phyloP scores from a whole-genome alignment of 1,140 invertebrate genomes.

The Macrosteles quadrilineatus region DNA sequence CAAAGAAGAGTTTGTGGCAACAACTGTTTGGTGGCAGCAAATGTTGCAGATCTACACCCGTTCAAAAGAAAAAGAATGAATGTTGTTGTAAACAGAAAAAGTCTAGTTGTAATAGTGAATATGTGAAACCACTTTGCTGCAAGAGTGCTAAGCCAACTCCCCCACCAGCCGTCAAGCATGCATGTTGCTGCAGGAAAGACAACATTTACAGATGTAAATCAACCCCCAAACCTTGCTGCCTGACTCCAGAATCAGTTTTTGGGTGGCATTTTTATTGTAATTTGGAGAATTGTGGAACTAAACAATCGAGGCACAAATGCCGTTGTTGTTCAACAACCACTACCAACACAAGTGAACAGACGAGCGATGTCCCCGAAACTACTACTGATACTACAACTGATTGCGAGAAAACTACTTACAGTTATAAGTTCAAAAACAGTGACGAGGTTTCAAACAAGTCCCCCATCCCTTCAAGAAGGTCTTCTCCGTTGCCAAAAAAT shows the following conservation, averaged over 20 bases:
- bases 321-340: background rate
- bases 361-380: no score
- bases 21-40: background rate
- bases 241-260: background rate
- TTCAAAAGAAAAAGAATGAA: background rate
- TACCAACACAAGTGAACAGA: background rate
- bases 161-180: background rate
- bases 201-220: background rate
- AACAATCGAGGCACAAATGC: background rate
- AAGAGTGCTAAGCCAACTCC: background rate
- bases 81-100: background rate
- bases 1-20: conserved; percentile 17
- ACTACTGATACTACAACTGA: no score
- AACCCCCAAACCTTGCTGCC: background rate
- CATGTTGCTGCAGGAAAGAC: background rate
- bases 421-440: no score
- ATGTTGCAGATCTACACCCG: background rate
- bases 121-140: background rate
- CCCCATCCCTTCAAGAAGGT: background rate
- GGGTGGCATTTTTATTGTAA: background rate
- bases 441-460: background rate
- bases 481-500: background rate
- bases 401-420: no score
- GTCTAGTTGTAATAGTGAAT: background rate
- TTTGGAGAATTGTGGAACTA: background rate